Percentiles rank a stretch among this genome's conserved stretches.
Conservation (phyloP, 2,113 vertebrate genomes). For the Sylvilagus bachmani region DNA sequence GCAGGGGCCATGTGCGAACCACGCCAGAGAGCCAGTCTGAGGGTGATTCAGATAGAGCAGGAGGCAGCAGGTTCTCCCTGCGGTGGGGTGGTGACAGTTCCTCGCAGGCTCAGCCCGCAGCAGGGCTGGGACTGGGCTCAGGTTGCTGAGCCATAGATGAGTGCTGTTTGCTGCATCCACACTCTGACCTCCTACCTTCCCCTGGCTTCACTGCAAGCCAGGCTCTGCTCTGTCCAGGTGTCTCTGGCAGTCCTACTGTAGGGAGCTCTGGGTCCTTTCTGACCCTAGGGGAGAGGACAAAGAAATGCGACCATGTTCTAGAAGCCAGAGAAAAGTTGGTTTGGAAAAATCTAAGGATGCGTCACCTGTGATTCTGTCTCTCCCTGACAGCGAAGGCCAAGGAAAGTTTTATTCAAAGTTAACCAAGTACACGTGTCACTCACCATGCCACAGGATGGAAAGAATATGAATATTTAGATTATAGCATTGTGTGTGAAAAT, state of each 20-base stretch:
- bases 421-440: neutral
- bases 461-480: fast-evolving
- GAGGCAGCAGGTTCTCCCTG: neutral
- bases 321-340: neutral
- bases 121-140: neutral
- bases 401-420: neutral
- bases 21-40: too few relatives aligned
- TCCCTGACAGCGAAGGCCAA: neutral
- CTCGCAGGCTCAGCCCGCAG: neutral
- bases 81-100: too few relatives aligned
- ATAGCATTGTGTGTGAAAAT: neutral
- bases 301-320: neutral
- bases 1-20: too few relatives aligned
- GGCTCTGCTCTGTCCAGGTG: neutral
- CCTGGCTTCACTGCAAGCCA: neutral
- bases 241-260: neutral
- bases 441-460: neutral
- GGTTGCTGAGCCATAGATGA: neutral
- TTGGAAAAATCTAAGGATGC: neutral
- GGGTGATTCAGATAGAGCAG: neutral
- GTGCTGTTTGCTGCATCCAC: neutral
- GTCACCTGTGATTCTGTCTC: neutral
- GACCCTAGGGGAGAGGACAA: neutral
- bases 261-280: neutral
- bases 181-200: neutral